phyloP scores from a whole-genome alignment of 1,140 invertebrate genomes.

The Charaxes varanes region DNA sequence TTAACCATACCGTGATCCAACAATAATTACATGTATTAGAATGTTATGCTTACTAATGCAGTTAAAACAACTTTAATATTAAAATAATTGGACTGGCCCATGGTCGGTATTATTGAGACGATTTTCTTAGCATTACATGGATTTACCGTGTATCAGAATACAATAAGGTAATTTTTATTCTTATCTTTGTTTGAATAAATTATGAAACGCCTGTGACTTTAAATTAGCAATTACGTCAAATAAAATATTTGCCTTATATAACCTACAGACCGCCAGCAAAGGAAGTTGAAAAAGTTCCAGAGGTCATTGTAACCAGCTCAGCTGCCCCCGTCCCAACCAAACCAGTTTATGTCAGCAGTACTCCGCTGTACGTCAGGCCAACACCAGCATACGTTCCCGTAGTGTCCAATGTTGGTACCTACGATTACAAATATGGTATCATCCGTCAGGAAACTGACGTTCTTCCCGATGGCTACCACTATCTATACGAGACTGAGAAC shows the following conservation, averaged over 20 bases:
- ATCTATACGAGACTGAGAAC: conserved; percentile 78
- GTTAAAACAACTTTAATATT: no score
- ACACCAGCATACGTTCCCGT: conserved; percentile 41
- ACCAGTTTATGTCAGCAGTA: conserved; percentile 9
- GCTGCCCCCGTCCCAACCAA: conserved; percentile 12
- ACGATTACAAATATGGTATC: conserved; percentile 60
- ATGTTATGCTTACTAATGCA: no score
- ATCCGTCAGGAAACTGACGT: conserved; percentile 57
- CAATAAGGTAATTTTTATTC: no score
- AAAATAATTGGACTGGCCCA: no score
- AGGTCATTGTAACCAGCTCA: conserved; percentile 5
- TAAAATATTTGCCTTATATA: conserved; percentile 1
- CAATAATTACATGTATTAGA: no score
- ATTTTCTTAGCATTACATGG: no score
- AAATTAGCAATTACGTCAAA: background rate
- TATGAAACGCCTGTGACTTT: background rate
- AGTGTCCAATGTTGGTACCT: conserved; percentile 43
- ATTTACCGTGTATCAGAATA: no score
- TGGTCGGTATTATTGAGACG: no score
- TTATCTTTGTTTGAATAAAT: no score
- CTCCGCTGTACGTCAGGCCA: conserved; percentile 13
- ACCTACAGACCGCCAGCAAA: background rate
- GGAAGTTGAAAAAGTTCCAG: conserved; percentile 6
- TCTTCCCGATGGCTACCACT: conserved; percentile 66
- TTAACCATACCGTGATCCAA: no score